Evolutionary conservation across 2,888 invertebrate species (phyloP).

Genomic region (Meiosimyza platycephala): DNA sequence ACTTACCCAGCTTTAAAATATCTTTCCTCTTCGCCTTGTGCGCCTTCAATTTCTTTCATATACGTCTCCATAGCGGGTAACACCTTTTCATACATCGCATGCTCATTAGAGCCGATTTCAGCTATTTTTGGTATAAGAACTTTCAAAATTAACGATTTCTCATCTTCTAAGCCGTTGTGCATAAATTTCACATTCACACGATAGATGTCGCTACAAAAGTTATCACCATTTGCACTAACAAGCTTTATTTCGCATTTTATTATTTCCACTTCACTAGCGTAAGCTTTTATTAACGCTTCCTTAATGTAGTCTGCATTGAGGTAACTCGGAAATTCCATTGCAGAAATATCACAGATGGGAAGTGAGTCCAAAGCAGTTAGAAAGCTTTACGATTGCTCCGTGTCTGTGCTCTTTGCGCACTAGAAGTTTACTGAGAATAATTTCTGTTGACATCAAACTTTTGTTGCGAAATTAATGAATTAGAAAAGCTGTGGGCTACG

Average conservation of each 20-base stretch:
- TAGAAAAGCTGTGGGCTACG: too few relatives aligned
- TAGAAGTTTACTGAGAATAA: slow-evolving; percentile 2
- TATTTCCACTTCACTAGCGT: slow-evolving; percentile 25
- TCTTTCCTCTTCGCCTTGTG: slow-evolving; percentile 29
- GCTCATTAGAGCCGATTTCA: slow-evolving; percentile 52
- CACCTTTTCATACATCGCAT: slow-evolving; percentile 50
- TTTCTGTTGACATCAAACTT: background rate
- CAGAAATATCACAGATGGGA: slow-evolving; percentile 17
- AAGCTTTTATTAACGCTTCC: slow-evolving; percentile 36
- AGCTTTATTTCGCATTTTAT: slow-evolving; percentile 39
- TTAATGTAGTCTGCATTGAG: slow-evolving; percentile 39
- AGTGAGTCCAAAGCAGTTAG: background rate
- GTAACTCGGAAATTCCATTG: slow-evolving; percentile 20
- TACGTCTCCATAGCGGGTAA: slow-evolving; percentile 50
- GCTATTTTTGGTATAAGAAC: slow-evolving; percentile 52
- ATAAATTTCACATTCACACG: slow-evolving; percentile 46
- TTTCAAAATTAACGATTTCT: slow-evolving; percentile 50
- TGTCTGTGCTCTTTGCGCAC: background rate
- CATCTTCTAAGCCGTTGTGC: slow-evolving; percentile 32
- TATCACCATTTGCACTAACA: slow-evolving; percentile 50
- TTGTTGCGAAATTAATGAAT: background rate
- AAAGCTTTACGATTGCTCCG: background rate
- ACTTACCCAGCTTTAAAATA: slow-evolving; percentile 53
- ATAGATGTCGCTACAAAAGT: slow-evolving; percentile 59
- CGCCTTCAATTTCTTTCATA: slow-evolving; percentile 16